Percentiles rank a stretch among this genome's conserved stretches.
Conservation (phyloP, 2,888 invertebrate species). For the Spodoptera picta region DNA sequence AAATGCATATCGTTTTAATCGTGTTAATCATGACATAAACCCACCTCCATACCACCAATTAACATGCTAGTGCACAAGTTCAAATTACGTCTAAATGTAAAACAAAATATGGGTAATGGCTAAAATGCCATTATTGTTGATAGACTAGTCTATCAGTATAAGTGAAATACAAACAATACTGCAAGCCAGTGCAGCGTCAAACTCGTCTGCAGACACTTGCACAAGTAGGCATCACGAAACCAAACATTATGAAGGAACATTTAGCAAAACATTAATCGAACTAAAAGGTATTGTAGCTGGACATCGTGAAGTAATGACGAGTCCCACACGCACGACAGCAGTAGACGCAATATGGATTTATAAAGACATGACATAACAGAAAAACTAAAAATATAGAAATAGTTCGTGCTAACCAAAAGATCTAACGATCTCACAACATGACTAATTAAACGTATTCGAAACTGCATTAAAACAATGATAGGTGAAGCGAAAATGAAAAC, state of each 20-base stretch:
- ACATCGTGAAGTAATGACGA: slow-evolving; percentile 22
- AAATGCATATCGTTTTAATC: slow-evolving; percentile 64
- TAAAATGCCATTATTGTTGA: slow-evolving; percentile 30
- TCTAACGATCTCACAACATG: slow-evolving; percentile 7
- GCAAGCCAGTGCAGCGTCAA: slow-evolving; percentile 38
- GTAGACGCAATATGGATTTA: slow-evolving; percentile 25
- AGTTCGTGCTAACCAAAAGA: slow-evolving; percentile 5
- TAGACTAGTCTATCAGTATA: slow-evolving; percentile 7
- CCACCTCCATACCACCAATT: slow-evolving; percentile 82
- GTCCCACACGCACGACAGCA: slow-evolving; percentile 20
- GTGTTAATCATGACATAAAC: slow-evolving; percentile 86
- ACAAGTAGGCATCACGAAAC: background rate
- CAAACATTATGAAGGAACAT: slow-evolving; percentile 20
- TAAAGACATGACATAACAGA: slow-evolving; percentile 9
- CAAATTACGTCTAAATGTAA: slow-evolving; percentile 40
- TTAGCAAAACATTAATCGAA: slow-evolving; percentile 15
- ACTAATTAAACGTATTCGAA: too few species aligned
- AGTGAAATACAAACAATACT: slow-evolving; percentile 28
- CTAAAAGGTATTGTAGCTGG: background rate
- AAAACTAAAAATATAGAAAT: slow-evolving; percentile 13
- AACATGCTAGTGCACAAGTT: slow-evolving; percentile 76
- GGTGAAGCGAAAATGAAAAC: too few species aligned
- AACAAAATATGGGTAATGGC: slow-evolving; percentile 34
- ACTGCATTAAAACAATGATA: too few species aligned
- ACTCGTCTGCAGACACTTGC: slow-evolving; percentile 22